Evolutionary conservation across 2,888 invertebrate genomes (phyloP), one percentile per base, ranked within the genome.

Genomic region (Lysandra bellargus): DNA sequence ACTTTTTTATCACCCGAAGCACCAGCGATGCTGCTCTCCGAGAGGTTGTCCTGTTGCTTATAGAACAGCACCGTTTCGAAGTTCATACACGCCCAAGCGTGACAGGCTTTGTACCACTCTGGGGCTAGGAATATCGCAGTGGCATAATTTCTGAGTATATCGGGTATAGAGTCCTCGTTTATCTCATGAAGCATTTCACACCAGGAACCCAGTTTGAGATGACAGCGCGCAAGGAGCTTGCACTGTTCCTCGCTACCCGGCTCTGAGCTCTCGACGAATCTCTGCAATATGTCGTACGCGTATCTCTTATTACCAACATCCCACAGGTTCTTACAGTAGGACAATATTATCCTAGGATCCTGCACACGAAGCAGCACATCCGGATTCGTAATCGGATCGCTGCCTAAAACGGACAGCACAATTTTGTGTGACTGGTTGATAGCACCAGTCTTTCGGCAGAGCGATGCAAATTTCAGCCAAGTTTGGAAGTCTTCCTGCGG

Each of bases 41-140:
- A 93, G 33, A 88, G 85, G 80, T 93, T 93, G 78, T 93, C 94
- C 81, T 93, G 95, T 81, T 95, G 94, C 83, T 96, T 96, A 84
- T 95, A 96, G 83, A 95, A 95, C 12, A 96, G 84, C 0, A 98
- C 98, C 0, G 99, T 98, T 92, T 99, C 99, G 87, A 99, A 99
- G 92, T 99, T 99, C 96, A 99, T 99, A 87, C 98, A 98, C 0
- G 99, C 99, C 96, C 98, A 99, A 0, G 98, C 97, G 91, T 99
- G 99, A 97, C 99, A 99, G 0, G 99, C 99, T 93, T 98, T 98
- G 88, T 98, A 98, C 98, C 99, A 99, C 72, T 96, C 96, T 0
- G 97, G 96, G 85, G 98, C 98, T 83, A 97, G 96, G 83, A 97
- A 97, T 0, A 98, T 98, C 0, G 99, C 98, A 1, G 96, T 95